A percentile compares a stretch with the other conserved stretches of the same genome.
Evolutionary conservation across 2,113 vertebrate genomes (phyloP).

Genomic region (Corvus cornix): DNA sequence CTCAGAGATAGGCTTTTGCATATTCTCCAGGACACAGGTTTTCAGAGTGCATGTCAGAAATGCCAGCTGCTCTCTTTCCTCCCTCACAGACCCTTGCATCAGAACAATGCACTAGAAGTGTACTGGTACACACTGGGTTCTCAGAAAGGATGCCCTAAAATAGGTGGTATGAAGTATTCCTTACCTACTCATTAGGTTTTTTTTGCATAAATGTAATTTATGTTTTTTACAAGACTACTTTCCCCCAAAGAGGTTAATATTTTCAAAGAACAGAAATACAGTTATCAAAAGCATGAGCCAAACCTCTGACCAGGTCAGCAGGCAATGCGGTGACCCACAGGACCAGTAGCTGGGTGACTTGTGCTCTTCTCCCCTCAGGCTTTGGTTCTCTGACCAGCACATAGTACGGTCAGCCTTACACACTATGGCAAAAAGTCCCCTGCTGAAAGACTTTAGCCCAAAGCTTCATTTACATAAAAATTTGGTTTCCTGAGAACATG

Average conservation of each 20-base stretch:
- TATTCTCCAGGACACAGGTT: rapidly evolving
- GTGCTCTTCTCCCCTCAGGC: neutral
- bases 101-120: neutral
- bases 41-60: neutral
- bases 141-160: neutral
- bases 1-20: neutral
- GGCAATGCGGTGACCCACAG: rapidly evolving
- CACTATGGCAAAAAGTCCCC: neutral
- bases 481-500: neutral
- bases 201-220: neutral
- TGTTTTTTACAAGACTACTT: neutral
- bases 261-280: neutral
- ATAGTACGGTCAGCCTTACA: neutral
- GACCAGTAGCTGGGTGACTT: neutral
- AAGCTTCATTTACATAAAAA: neutral
- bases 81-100: neutral
- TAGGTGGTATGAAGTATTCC: neutral
- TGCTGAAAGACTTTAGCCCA: neutral
- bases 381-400: neutral
- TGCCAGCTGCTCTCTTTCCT: neutral
- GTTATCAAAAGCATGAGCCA: neutral
- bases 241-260: neutral
- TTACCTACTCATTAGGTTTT: neutral
- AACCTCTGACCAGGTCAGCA: neutral
- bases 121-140: neutral